phyloP scores from a whole-genome alignment of 2,797 vertebrate genomes.

The Melanotaenia trifasciata region DNA sequence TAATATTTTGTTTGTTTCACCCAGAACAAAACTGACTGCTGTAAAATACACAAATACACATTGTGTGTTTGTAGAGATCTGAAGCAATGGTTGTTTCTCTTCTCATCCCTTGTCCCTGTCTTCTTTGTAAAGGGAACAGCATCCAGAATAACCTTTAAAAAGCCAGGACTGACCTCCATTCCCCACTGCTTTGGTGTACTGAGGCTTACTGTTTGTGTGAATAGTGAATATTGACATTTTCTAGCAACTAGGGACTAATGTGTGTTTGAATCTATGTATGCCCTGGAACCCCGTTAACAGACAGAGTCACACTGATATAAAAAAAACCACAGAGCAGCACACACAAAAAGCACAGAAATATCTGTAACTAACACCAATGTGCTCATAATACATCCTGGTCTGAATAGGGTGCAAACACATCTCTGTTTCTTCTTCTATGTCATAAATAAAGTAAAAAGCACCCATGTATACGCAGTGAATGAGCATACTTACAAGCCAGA shows the following conservation, averaged over 20 bases:
- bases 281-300: conserved; percentile 29
- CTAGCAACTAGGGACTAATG: conserved; percentile 43
- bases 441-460: background rate
- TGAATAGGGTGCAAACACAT: background rate
- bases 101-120: conserved; percentile 16
- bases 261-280: conserved; percentile 58
- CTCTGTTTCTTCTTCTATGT: background rate
- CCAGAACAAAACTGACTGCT: too few species aligned
- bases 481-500: background rate
- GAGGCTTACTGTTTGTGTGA: conserved; percentile 53
- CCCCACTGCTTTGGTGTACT: conserved; percentile 24
- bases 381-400: too few species aligned
- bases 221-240: conserved; percentile 71
- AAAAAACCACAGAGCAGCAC: conserved; percentile 1
- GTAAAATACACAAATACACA: too few species aligned
- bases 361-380: too few species aligned
- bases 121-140: conserved; percentile 51
- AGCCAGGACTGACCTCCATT: conserved; percentile 35
- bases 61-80: too few species aligned
- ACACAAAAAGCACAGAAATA: background rate
- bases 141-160: conserved; percentile 61
- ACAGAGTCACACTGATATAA: conserved; percentile 4
- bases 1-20: too few species aligned
- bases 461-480: background rate
- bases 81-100: background rate